Evolutionary conservation across 2,113 vertebrate species (phyloP), one percentile per base, ranked within the genome.

Genomic region (Pontoporia blainvillei): DNA sequence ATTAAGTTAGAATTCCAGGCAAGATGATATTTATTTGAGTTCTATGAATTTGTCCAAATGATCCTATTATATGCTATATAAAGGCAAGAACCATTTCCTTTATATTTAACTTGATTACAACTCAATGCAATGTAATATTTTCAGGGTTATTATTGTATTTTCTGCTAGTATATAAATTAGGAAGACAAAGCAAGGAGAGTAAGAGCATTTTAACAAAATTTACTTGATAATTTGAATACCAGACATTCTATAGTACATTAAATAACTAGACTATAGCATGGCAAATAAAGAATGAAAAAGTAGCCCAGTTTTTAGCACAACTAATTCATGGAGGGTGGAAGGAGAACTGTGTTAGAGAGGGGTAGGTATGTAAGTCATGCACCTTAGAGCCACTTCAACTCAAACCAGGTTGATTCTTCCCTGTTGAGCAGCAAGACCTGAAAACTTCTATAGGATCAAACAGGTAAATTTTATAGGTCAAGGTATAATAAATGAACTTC

Each of bases 171-270:
- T 62, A 90, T 79, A 86, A 72, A 93, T 96, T 89, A 90, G 96
- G 64, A 96, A 93, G 36, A 52, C 78, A 89, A 90, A 91, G 57
- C 57, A 93, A 91, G 41, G 67, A 94, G 72, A 96, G 95, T 27
- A 81, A 76, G 17, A 76, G 44, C 15, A 95, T 84, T 78, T 25
- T 83, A 94, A 59, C 27, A 94, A 82, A 94, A 89, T 78, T 52
- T 73, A 95, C 69, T 86, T 86, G 94, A 91, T n/a, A 93, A 93
- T 86, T 66, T 69, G 29, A 94, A 94, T 75, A 89, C 11, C 59
- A 95, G 31, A 69, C 64, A 79, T n/a, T 86, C 69, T 83, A 79
- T 3, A 66, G 8, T 69, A 5, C 52, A 75, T 66, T 84, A 93
- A 92, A 52, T 62, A 94, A 72, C n/a, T 29, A 10, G 79, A 81